phyloP scores from a whole-genome alignment of 2,797 vertebrate genomes.

The Cheirogaleus major region DNA sequence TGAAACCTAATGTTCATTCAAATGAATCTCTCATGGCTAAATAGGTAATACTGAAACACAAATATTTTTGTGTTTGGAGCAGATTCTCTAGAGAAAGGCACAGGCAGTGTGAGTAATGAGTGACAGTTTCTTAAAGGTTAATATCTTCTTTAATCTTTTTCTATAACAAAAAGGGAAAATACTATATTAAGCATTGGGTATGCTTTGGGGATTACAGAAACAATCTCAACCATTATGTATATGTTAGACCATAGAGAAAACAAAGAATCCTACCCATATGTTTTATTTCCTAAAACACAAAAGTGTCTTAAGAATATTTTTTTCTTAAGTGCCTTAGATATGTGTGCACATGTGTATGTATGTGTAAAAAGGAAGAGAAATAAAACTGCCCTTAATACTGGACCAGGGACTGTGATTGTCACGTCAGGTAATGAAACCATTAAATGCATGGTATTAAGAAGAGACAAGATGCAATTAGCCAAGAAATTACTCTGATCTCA shows the following conservation, averaged over 20 bases:
- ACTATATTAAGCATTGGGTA: conserved; percentile 85
- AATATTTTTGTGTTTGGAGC: conserved; percentile 86
- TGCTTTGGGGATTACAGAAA: conserved; percentile 90
- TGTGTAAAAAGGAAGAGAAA: conserved; percentile 37
- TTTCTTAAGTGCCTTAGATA: conserved; percentile 74
- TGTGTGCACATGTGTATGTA: not conserved
- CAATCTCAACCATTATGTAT: conserved; percentile 86
- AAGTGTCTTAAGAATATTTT: conserved; percentile 82
- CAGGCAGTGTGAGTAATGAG: conserved; percentile 84
- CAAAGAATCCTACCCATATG: conserved; percentile 76
- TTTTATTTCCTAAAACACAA: conserved; percentile 84
- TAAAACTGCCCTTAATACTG: conserved; percentile 83
- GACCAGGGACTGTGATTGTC: conserved; percentile 91
- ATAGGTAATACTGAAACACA: conserved; percentile 85
- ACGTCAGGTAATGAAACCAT: conserved; percentile 97
- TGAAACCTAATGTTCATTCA: conserved; percentile 79
- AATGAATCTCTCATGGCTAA: conserved; percentile 86
- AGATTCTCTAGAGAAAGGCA: conserved; percentile 81
- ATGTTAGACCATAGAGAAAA: conserved; percentile 84
- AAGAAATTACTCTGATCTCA: conserved; percentile 99
- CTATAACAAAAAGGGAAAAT: conserved; percentile 85
- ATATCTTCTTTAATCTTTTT: conserved; percentile 91
- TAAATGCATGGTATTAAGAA: conserved; percentile 98
- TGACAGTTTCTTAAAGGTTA: conserved; percentile 91
- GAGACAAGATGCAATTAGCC: conserved; percentile 99